Base-by-base conservation (phyloP, 1,140 invertebrate genomes). In the Conus ventricosus region DNA sequence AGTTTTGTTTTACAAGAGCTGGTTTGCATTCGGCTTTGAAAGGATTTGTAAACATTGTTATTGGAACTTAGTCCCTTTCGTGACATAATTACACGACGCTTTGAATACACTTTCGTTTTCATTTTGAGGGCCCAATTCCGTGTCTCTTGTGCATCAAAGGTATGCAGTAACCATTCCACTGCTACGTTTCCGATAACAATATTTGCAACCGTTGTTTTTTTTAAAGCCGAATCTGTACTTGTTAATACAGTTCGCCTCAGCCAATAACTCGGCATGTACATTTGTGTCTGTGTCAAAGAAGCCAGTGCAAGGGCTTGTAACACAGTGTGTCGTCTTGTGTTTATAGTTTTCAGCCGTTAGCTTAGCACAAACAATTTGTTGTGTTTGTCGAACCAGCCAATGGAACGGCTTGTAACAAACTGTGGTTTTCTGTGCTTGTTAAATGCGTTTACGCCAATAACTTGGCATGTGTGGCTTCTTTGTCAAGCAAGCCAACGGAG, bases 281-380 rank as follows among this genome's bases (percentile, higher is more conserved):
- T 39, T 60, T 60, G 57, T 60, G 76, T 78, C 39, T 51, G 13
- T 63, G 67, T 71, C 67, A 71, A 71, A 23, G 6, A 20, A 81
- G 80, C 80, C 80, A 81, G 51, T 81, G 51, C 0, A 81, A 81
- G 54, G 80, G 80, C 51, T 20, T 81, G 53, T 81, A 51, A 54
- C 20, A 23, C 60, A 63, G 17, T 71, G 67, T 71, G 20, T n/a
- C 23, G 1, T 71, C 67, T 1, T 71, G 15, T 71, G 67, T 71
- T 71, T 1, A 7, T 71, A n/a, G 11, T 71, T 23, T 20, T 23
- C 67, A 71, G 67, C 20, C 67, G 20, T 20, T 81, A 54, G 23
- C 27, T 5, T 81, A 25, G 80, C 80, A 39, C 39, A 25, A 39
- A 71, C 67, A 13, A 10, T 71, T 0, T 39, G 0, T 3, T 13